phyloP scores from a whole-genome alignment of 2,797 vertebrate genomes.

The Pampus argenteus region DNA sequence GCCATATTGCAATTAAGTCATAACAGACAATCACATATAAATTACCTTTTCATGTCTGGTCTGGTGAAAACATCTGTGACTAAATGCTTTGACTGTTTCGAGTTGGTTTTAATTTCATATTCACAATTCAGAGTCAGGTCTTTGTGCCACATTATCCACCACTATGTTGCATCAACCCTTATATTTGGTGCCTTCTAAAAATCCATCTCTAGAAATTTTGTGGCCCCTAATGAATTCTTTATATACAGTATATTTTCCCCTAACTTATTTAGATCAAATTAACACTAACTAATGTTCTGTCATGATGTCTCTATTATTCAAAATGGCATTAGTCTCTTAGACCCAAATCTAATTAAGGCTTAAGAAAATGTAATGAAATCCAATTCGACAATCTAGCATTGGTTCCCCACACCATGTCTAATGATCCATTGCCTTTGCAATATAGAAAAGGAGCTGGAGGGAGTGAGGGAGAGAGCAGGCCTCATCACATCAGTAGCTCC shows the following conservation, averaged over 20 bases:
- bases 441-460: slow-evolving; percentile 55
- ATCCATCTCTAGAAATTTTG: not conserved
- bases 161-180: slow-evolving; percentile 4
- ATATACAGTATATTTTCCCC: slow-evolving; percentile 38
- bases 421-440: slow-evolving; percentile 72
- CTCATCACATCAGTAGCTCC: slow-evolving; percentile 60
- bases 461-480: slow-evolving; percentile 26
- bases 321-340: slow-evolving; percentile 66
- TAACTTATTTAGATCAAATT: slow-evolving; percentile 61
- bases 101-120: slow-evolving; percentile 41
- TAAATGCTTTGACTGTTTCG: slow-evolving; percentile 46
- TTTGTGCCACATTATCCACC: slow-evolving; percentile 10
- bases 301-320: slow-evolving; percentile 69
- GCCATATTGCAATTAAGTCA: slow-evolving; percentile 51
- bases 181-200: slow-evolving; percentile 18
- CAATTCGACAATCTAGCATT: slow-evolving; percentile 64
- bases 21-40: slow-evolving; percentile 43
- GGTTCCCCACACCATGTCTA: slow-evolving; percentile 65
- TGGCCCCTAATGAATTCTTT: slow-evolving; percentile 24
- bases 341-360: slow-evolving; percentile 73
- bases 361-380: slow-evolving; percentile 75
- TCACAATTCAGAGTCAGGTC: slow-evolving; percentile 15
- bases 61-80: slow-evolving; percentile 27
- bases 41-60: slow-evolving; percentile 22
- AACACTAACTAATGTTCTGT: slow-evolving; percentile 61